Evolutionary conservation across 1,140 invertebrate species (phyloP), one percentile per base, ranked within the genome.

Genomic region (Drosophila watanabei): DNA sequence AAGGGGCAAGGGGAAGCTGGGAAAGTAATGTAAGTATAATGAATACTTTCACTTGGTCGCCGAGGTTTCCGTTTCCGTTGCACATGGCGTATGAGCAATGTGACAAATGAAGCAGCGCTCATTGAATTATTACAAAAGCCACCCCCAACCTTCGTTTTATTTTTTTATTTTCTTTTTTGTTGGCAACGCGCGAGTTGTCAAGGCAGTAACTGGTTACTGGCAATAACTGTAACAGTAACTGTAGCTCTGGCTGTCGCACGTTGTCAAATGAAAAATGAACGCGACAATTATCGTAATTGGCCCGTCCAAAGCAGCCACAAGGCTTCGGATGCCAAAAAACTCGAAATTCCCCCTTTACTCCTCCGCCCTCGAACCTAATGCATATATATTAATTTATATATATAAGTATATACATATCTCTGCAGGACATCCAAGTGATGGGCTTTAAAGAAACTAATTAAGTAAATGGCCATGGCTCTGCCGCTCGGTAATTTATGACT

Each of bases 221-320:
- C 65, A 37, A 28, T 37, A 32, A 65, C 37, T 65, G 66, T 24
- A 65, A 41, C 60, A 5, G 66, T 35, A 45, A 56, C 59, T 78
- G 66, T 28, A 41, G 45, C 81, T 62, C 49, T 33, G 33, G 56
- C 81, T 84, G 81, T 66, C 76, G 73, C 76, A 76, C 64, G 70
- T 75, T 87, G 79, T 90, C 76, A 89, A 89, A 89, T 91, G 87
- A 91, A 87, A 91, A 90, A 91, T 87, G 79, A 86, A 87, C 80
- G 80, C 73, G 58, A 85, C 85, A 90, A 89, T 89, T 89, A 89
- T 90, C 76, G 79, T 89, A 90, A 89, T 90, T 89, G 86, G 52
- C 69, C 49, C 66, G 65, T 64, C 70, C 77, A 52, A 60, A 56
- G 59, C 41, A 57, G 59, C 69, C 56, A 64, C 66, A 72, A 76